phyloP scores from a whole-genome alignment of 2,797 vertebrate genomes.

The Melanotaenia trifasciata region DNA sequence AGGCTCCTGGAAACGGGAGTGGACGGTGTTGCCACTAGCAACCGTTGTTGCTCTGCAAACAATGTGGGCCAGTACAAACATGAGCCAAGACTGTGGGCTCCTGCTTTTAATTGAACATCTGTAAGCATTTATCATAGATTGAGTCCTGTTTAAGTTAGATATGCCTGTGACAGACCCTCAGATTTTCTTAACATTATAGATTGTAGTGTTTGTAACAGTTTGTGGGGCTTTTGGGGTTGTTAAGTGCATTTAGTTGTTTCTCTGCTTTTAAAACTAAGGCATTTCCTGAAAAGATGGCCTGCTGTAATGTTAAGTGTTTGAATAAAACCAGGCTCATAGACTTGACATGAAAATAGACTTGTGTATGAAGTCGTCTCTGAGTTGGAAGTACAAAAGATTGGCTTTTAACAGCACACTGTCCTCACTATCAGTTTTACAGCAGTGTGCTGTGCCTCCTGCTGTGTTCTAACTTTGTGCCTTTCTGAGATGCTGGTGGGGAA shows the following conservation, averaged over 20 bases:
- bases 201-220: constrained; percentile 37
- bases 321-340: constrained; percentile 50
- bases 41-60: constrained; percentile 97
- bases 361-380: constrained; percentile 47
- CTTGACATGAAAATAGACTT: constrained; percentile 29
- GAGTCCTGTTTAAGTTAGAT: constrained; percentile 74
- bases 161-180: constrained; percentile 74
- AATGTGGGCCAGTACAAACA: constrained; percentile 92
- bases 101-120: constrained; percentile 93
- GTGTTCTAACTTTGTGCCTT: constrained; percentile 76
- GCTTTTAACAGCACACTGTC: constrained; percentile 55
- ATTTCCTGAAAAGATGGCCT: constrained; percentile 47
- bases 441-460: constrained; percentile 66
- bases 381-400: constrained; percentile 39
- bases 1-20: constrained; percentile 91
- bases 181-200: constrained; percentile 63
- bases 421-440: constrained; percentile 46
- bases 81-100: constrained; percentile 86
- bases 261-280: constrained; percentile 52
- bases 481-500: constrained; percentile 76
- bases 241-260: constrained; percentile 29
- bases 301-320: constrained; percentile 55
- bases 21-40: constrained; percentile 92
- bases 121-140: constrained; percentile 89
- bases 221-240: constrained; percentile 25